Percentiles rank a stretch among this genome's conserved stretches.
Conservation (phyloP, 1,140 invertebrate species). For the Euglossa dilemma region DNA sequence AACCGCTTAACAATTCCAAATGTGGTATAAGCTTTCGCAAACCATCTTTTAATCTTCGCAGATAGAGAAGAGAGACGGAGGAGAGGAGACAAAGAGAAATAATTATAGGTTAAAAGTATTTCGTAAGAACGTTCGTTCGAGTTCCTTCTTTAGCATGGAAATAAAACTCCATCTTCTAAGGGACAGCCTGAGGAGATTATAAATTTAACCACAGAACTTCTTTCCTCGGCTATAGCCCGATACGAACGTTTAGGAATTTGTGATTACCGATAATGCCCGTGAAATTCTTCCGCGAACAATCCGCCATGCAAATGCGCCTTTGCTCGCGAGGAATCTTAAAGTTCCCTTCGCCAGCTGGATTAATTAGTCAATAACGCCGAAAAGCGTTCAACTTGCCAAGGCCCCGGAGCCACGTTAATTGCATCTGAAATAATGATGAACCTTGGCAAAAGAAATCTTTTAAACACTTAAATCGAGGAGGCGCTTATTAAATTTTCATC, state of each 20-base stretch:
- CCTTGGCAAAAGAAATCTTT: neutral
- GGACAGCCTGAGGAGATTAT: neutral
- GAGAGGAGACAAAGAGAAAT: neutral
- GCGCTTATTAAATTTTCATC: neutral
- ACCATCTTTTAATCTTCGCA: no score
- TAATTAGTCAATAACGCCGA: constrained; percentile 21
- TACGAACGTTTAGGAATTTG: neutral
- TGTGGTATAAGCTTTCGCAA: no score
- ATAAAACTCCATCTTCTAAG: neutral
- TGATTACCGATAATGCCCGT: neutral
- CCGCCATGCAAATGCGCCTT: neutral
- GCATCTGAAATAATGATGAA: neutral
- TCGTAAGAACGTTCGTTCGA: neutral
- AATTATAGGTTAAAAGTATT: neutral
- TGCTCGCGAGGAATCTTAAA: neutral
- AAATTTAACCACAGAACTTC: neutral
- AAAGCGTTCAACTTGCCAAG: neutral
- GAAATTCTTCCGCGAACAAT: neutral
- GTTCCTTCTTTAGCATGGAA: neutral
- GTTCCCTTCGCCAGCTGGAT: neutral
- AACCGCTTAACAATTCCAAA: no score
- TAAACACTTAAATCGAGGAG: neutral
- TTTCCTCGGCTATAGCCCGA: neutral
- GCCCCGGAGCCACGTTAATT: neutral
- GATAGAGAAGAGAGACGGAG: no score